Evolutionary conservation across 2,113 vertebrate species (phyloP).

Genomic region (Datnioides undecimradiatus): DNA sequence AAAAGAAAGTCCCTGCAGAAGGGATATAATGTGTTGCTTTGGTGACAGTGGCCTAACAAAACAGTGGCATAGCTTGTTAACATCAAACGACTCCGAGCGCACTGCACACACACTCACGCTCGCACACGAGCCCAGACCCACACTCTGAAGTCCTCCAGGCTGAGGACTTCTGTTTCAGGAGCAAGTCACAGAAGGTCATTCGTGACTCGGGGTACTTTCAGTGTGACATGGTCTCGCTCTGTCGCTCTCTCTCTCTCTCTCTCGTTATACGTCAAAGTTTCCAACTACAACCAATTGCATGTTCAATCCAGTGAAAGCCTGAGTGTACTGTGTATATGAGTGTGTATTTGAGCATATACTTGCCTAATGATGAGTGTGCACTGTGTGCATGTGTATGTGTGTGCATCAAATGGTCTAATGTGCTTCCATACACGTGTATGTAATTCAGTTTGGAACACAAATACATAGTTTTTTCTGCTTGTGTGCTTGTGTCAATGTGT

Average conservation of each 20-base stretch:
- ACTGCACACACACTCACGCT: slow-evolving; percentile 1
- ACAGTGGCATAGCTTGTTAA: slow-evolving; percentile 76
- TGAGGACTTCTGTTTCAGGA: slow-evolving; percentile 55
- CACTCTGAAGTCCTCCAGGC: slow-evolving; percentile 40
- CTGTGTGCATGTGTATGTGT: slow-evolving; percentile 11
- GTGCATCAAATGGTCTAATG: background rate
- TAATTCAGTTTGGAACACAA: slow-evolving; percentile 5
- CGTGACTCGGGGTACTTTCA: slow-evolving; percentile 70
- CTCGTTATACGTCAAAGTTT: slow-evolving; percentile 62
- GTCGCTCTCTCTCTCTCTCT: slow-evolving; percentile 4
- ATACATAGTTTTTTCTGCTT: background rate
- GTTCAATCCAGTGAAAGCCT: slow-evolving; percentile 49
- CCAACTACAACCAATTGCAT: slow-evolving; percentile 59
- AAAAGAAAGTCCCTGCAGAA: slow-evolving; percentile 47
- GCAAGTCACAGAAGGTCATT: slow-evolving; percentile 69
- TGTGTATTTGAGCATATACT: background rate
- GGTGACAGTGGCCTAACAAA: slow-evolving; percentile 79
- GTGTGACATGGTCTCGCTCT: slow-evolving; percentile 41
- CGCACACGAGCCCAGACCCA: slow-evolving; percentile 43
- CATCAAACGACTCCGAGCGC: slow-evolving; percentile 68
- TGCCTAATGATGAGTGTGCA: slow-evolving; percentile 29
- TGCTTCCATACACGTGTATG: slow-evolving; percentile 1
- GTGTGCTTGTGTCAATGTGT: background rate
- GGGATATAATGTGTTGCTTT: slow-evolving; percentile 74
- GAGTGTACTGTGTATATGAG: slow-evolving; percentile 3